Evolutionary conservation across 2,113 vertebrate species (phyloP).

Genomic region (Menidia beryllina): DNA sequence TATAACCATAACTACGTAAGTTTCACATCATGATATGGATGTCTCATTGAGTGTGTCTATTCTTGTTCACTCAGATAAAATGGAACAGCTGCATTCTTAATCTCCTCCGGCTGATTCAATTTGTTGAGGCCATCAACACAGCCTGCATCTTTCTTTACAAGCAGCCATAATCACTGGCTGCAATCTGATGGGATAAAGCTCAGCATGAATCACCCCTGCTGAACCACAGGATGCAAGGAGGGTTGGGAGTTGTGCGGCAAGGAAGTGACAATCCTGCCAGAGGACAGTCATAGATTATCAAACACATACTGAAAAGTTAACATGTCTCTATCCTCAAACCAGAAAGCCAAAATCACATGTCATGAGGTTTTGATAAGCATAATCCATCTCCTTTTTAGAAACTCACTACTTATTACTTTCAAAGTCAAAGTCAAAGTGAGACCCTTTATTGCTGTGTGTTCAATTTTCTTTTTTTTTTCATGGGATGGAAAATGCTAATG

Average conservation of each 20-base stretch:
- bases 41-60: conserved; percentile 23
- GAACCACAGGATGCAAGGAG: conserved; percentile 52
- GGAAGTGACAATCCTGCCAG: conserved; percentile 37
- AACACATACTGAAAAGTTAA: background rate
- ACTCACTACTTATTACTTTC: too few relatives aligned
- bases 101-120: conserved; percentile 82
- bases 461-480: too few relatives aligned
- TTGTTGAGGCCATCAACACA: conserved; percentile 75
- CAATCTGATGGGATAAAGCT: conserved; percentile 79
- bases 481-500: background rate
- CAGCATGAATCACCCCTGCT: conserved; percentile 63
- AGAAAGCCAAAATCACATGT: background rate
- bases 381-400: background rate
- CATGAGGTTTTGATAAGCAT: background rate
- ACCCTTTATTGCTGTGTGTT: background rate
- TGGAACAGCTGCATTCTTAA: conserved; percentile 80
- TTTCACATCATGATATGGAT: conserved; percentile 8
- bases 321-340: background rate
- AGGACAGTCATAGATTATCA: conserved; percentile 26
- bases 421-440: too few relatives aligned
- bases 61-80: conserved; percentile 63
- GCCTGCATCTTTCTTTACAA: conserved; percentile 65
- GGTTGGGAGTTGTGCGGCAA: conserved; percentile 16
- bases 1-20: background rate
- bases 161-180: conserved; percentile 77